Base-by-base conservation (phyloP, 2,888 invertebrate genomes). In the Halictus quadricinctus region DNA sequence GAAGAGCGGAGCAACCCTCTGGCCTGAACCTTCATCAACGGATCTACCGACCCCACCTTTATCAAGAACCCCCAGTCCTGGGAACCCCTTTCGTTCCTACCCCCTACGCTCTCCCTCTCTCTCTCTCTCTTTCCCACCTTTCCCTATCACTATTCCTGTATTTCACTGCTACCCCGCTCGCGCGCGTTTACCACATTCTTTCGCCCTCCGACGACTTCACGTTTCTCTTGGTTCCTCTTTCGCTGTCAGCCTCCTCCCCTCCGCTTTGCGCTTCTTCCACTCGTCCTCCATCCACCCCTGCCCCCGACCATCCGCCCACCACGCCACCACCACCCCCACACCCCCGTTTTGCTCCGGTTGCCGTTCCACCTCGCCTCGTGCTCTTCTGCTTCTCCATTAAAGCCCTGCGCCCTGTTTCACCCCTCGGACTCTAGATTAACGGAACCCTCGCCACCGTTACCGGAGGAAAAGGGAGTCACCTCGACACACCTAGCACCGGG, bases 21-120 rank as follows among this genome's bases (percentile, higher is more conserved):
- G 91, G 93, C 91, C 93, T 94, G 94, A 94, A 94, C 94, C 94
- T 94, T 94, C 94, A 94, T 94, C 94, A 94, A 93, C 94, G 94
- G 94, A 93, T 94, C 94, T 92, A 92, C 90, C 92, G 90, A 94
- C 90, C 90, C 90, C 89, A 88, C 90, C 88, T 88, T 89, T 90
- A 89, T 88, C 90, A 89, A 90, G 88, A 90, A 87, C 88, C 94
- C 93, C 93, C 93, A 94, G 92, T 90, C 87, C 90, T 87, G 80
- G 13, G 92, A 92, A 92, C 91, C 92, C 92, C 91, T 89, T 89
- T 90, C 89, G 87, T 54, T 85, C 81, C 58, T 85, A 83, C 81
- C 70, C 86, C 79, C 79, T 80, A 36, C 36, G 36, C 80, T 82
- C 69, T 81, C 79, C 79, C 76, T 80, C 82, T 85, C 72, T 36